Conservation (phyloP, 2,888 invertebrate genomes). For the Gymnosoma rotundatum region DNA sequence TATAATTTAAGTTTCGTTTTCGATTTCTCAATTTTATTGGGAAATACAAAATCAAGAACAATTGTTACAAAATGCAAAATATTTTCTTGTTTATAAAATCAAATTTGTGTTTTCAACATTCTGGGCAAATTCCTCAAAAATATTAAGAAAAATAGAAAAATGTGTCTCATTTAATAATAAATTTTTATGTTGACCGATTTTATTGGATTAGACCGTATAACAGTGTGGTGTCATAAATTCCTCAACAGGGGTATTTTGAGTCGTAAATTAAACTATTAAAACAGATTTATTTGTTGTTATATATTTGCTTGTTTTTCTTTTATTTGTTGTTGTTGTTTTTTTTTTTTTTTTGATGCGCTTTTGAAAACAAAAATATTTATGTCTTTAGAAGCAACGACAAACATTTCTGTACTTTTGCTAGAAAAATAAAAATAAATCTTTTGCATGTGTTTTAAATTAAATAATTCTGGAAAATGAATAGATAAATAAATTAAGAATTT, state of each 20-base stretch:
- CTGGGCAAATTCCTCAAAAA: no score
- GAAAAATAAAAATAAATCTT: slow-evolving; percentile 20
- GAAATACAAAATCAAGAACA: not conserved
- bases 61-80: not conserved
- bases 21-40: no score
- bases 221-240: slow-evolving; percentile 75
- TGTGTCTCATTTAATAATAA: slow-evolving; percentile 72
- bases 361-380: not conserved
- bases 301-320: not conserved
- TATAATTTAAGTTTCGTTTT: no score
- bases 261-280: slow-evolving; percentile 68
- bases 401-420: slow-evolving; percentile 1
- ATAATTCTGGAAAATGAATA: slow-evolving; percentile 42
- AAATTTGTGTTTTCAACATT: no score
- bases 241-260: slow-evolving; percentile 64
- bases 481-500: slow-evolving; percentile 29
- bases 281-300: slow-evolving; percentile 37
- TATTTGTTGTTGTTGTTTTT: not conserved
- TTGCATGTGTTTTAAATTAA: slow-evolving; percentile 3
- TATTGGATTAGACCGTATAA: slow-evolving; percentile 76
- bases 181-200: slow-evolving; percentile 77
- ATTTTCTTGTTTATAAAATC: not conserved
- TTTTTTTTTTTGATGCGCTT: not conserved
- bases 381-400: not conserved
- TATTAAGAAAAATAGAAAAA: slow-evolving; percentile 3